Base-by-base conservation (phyloP, 2,113 vertebrate species). In the Poecilia latipinna region DNA sequence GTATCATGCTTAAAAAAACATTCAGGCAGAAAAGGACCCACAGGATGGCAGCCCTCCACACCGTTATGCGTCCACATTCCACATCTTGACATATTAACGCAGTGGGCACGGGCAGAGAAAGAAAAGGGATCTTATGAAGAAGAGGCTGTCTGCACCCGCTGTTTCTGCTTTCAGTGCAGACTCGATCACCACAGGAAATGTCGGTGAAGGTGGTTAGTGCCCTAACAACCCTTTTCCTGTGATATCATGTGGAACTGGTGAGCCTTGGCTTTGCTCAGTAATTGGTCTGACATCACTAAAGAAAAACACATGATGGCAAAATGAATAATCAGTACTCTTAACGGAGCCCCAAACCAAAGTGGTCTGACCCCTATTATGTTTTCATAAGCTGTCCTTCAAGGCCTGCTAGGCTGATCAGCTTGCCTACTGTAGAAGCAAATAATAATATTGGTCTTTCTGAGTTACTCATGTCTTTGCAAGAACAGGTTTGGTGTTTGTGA, bases 141-240 rank as follows among this genome's bases (percentile, higher is more conserved):
- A 12, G 57, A 67, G 70, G 65, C 19, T 11, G 44, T 80, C 33
- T 64, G 32, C 22, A 60, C 29, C 17, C 10, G 12, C 42, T 35
- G 1, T 72, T 63, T 80, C 82, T 77, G 64, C 44, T 78, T 12
- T 68, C 68, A 33, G 68, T 39, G 24, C 67, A 63, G 67, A 71
- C 82, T 42, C 70, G 78, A 84, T 72, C 80, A 63, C 69, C 68
- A 37, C 68, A 78, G 80, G 68, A 89, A 87, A 87, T 29, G 78
- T 74, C 22, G 54, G 83, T 61, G 22, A 68, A 70, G 64, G 84
- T 31, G 8, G 71, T 84, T 37, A 32, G 66, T 54, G 19, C 39
- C 64, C 75, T 89, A 93, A 93, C 79, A 66, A 81, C 17, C 74
- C 63, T 51, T 90, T 93, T 92, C 89, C 90, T 90, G 87, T 42